Conservation (phyloP, 2,113 vertebrate genomes). For the Aptenodytes patagonicus region DNA sequence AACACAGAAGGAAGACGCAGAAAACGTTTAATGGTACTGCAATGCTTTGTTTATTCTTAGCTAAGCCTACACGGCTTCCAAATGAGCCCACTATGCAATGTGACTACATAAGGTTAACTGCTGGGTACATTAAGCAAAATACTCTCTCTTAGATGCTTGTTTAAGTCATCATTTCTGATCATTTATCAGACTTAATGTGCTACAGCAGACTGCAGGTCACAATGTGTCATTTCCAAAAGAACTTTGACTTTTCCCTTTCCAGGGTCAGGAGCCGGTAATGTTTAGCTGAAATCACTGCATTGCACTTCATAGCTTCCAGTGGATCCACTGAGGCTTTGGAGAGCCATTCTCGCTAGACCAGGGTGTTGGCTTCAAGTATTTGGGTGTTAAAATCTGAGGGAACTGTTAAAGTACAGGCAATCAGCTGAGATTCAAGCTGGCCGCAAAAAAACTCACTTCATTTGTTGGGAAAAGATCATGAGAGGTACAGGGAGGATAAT, state of each 20-base stretch:
- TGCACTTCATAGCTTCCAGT: conserved; percentile 9
- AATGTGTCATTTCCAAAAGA: conserved; percentile 65
- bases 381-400: background rate
- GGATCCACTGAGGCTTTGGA: background rate
- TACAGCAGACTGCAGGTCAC: conserved; percentile 60
- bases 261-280: conserved; percentile 58
- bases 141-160: conserved; percentile 65
- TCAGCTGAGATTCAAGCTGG: background rate
- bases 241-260: conserved; percentile 55
- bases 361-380: background rate
- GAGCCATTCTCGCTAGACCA: background rate
- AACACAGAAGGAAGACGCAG: conserved; percentile 58
- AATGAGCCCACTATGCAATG: conserved; percentile 54
- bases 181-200: conserved; percentile 73
- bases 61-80: conserved; percentile 45
- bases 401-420: background rate
- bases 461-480: background rate
- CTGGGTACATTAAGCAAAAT: conserved; percentile 66
- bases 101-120: conserved; percentile 63
- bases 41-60: conserved; percentile 52
- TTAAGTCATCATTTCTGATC: conserved; percentile 71
- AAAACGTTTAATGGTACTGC: conserved; percentile 31
- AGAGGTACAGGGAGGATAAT: background rate
- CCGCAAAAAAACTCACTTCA: background rate
- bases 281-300: conserved; percentile 14